Conservation (phyloP, 2,797 vertebrate genomes). For the Microchirus variegatus region DNA sequence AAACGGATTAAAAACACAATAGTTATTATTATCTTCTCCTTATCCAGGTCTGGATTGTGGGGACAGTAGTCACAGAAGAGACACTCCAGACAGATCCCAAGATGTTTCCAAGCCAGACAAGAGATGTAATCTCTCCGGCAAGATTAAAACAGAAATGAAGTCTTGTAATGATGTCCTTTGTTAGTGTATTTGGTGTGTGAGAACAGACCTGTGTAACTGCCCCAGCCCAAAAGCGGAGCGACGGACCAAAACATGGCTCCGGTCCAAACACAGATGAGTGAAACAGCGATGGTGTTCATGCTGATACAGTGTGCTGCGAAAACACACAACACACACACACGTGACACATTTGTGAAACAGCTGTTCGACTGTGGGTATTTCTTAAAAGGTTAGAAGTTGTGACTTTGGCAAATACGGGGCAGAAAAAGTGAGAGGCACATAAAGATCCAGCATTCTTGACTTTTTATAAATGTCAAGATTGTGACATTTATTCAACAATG, state of each 20-base stretch:
- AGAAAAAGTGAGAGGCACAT: slow-evolving; percentile 56
- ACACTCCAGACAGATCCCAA: too few relatives aligned
- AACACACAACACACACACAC: slow-evolving; percentile 20
- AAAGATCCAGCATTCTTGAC: slow-evolving; percentile 60
- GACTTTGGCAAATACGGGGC: slow-evolving; percentile 39
- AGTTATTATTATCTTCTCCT: too few relatives aligned
- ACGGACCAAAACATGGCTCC: slow-evolving; percentile 89
- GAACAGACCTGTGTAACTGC: slow-evolving; percentile 89
- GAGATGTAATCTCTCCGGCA: background rate
- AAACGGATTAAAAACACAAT: background rate
- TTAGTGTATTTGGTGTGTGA: background rate
- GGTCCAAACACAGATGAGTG: slow-evolving; percentile 87
- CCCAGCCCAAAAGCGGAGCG: slow-evolving; percentile 90
- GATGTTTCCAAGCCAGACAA: too few relatives aligned
- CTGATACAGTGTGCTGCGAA: slow-evolving; percentile 85
- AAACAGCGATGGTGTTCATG: slow-evolving; percentile 80
- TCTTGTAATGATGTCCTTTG: fast-evolving
- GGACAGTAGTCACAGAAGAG: too few relatives aligned
- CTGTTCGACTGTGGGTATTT: slow-evolving; percentile 10
- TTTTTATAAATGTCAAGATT: slow-evolving; percentile 65
- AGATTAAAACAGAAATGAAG: background rate
- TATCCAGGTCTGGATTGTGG: too few relatives aligned
- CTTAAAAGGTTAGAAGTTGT: slow-evolving; percentile 46
- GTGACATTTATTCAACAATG: slow-evolving; percentile 78
- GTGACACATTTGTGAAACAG: slow-evolving; percentile 1